Evolutionary conservation across 2,888 invertebrate genomes (phyloP).

Genomic region (Blomia tropicalis): DNA sequence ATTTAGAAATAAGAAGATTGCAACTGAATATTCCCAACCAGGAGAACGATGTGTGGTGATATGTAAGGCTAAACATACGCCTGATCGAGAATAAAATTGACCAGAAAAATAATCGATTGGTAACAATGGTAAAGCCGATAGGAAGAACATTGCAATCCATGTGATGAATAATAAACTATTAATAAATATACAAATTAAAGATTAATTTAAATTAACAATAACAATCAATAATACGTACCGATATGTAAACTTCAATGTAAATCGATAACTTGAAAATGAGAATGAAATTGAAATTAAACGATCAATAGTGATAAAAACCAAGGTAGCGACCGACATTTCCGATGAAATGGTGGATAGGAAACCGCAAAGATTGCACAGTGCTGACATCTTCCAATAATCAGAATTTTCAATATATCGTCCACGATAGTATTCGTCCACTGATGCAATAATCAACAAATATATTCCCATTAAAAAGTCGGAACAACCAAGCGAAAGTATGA

Average conservation of each 20-base stretch:
- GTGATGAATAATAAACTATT: conserved; percentile 27
- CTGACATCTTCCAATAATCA: conserved; percentile 31
- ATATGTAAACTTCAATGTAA: conserved; percentile 31
- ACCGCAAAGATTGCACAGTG: conserved; percentile 31
- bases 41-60: conserved; percentile 33
- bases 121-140: conserved; percentile 33
- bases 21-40: conserved; percentile 35
- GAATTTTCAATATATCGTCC: conserved; percentile 32
- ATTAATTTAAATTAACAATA: background rate
- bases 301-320: conserved; percentile 38
- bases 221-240: background rate
- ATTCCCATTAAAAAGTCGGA: conserved; percentile 34
- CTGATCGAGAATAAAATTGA: conserved; percentile 33
- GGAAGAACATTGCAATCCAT: conserved; percentile 32
- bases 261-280: conserved; percentile 32
- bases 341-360: conserved; percentile 34
- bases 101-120: conserved; percentile 32
- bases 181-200: background rate
- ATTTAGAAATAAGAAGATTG: conserved; percentile 34
- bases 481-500: conserved; percentile 33
- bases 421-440: conserved; percentile 32
- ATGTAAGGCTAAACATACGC: conserved; percentile 35
- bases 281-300: conserved; percentile 37
- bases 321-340: conserved; percentile 38
- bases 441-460: conserved; percentile 33